phyloP scores from a whole-genome alignment of 2,888 invertebrate species.

The Zaprionus lineosus region DNA sequence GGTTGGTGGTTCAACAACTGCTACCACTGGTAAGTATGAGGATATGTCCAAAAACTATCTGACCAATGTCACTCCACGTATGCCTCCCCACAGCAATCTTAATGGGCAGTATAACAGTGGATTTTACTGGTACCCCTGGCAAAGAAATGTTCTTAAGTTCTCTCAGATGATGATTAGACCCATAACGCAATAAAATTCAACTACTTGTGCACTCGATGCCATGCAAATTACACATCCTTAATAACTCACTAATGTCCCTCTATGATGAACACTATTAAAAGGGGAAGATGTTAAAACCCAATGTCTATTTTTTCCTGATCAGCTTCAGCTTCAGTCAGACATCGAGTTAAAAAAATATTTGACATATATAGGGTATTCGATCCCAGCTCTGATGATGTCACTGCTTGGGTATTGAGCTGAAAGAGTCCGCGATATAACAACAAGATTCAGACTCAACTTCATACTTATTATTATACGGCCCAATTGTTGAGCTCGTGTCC shows the following conservation, averaged over 20 bases:
- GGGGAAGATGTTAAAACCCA: no score
- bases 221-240: background rate
- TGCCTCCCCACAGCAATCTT: slow-evolving; percentile 85
- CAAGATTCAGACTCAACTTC: no score
- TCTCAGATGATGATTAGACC: slow-evolving; percentile 85
- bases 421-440: no score
- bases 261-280: no score
- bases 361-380: slow-evolving; percentile 13
- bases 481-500: slow-evolving; percentile 27
- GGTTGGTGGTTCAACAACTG: slow-evolving; percentile 90
- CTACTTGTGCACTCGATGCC: slow-evolving; percentile 20
- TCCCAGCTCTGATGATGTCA: slow-evolving; percentile 55
- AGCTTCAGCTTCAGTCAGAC: no score
- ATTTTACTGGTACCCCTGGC: slow-evolving; percentile 85
- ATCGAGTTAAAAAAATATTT: no score
- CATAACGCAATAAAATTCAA: slow-evolving; percentile 7
- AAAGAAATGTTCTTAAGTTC: slow-evolving; percentile 85
- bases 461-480: slow-evolving; percentile 20
- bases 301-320: no score
- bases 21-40: slow-evolving; percentile 85
- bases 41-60: no score
- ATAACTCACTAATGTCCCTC: no score
- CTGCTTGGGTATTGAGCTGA: slow-evolving; percentile 32
- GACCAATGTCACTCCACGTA: no score
- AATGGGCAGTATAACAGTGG: slow-evolving; percentile 84